Conservation (phyloP, 2,797 vertebrate species). For the Morus bassanus region DNA sequence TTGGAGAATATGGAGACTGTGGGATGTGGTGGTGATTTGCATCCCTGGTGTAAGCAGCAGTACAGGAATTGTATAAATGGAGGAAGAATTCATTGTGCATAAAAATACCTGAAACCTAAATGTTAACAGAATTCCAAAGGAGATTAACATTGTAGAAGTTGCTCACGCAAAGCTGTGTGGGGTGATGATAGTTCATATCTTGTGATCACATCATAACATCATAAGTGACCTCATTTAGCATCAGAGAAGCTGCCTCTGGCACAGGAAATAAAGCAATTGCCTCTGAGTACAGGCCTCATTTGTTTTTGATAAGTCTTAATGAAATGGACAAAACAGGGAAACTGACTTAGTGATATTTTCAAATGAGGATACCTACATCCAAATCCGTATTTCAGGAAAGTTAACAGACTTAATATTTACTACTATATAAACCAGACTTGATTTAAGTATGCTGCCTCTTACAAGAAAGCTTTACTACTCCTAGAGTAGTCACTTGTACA, state of each 20-base stretch:
- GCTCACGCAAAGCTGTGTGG: neutral
- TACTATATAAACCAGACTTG: neutral
- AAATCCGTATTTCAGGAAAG: neutral
- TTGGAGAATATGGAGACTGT: neutral
- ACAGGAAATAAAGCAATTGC: constrained; percentile 6
- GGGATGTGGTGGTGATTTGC: neutral
- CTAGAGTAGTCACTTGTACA: neutral
- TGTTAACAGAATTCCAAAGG: neutral
- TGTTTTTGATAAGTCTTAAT: neutral
- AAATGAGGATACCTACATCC: neutral
- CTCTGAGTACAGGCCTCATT: neutral
- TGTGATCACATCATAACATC: neutral
- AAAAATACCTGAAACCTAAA: neutral
- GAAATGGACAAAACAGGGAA: neutral
- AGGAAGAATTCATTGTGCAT: neutral
- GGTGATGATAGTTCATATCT: neutral
- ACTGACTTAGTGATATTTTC: neutral
- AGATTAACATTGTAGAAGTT: neutral
- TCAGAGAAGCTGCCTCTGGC: neutral
- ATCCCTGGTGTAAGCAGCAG: neutral
- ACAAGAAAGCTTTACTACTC: neutral
- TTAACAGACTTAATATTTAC: neutral
- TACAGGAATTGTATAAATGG: neutral
- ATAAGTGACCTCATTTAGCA: neutral
- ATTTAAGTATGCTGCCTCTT: neutral